Conservation (phyloP, 92 coral and sea anemone genomes). For the Heliopora coerulea region DNA sequence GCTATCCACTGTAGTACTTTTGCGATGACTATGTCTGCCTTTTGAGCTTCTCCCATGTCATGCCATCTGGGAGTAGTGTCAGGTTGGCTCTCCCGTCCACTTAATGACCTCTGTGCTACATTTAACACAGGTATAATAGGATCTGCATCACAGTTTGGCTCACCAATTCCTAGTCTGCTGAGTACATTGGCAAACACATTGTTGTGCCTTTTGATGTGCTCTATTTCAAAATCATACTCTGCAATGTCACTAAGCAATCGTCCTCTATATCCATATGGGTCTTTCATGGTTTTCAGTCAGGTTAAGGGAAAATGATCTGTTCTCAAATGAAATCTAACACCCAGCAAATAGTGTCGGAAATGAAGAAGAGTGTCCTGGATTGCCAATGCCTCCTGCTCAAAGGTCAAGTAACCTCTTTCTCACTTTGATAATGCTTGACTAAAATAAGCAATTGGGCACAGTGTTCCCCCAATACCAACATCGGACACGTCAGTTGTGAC, state of each 20-base stretch:
- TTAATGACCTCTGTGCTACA: too few species aligned
- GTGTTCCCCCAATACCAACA: conserved; percentile 30
- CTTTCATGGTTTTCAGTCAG: conserved; percentile 1
- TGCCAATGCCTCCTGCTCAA: conserved; percentile 32
- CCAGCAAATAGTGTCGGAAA: conserved; percentile 40
- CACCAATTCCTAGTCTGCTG: not conserved
- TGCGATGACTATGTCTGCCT: conserved; percentile 39
- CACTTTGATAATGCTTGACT: conserved; percentile 17
- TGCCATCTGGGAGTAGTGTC: not conserved
- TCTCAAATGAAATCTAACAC: not conserved
- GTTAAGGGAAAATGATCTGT: conserved; percentile 29
- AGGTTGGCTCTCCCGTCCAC: too few species aligned
- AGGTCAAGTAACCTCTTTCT: conserved; percentile 32
- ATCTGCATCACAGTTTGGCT: not conserved
- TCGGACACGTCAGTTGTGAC: conserved; percentile 2
- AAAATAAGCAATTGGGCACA: conserved; percentile 20
- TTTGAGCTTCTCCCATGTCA: conserved; percentile 2
- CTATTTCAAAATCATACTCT: too few species aligned
- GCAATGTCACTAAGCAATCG: not conserved
- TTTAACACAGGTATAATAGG: not conserved
- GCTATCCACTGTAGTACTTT: conserved; percentile 47
- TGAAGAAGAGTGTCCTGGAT: conserved; percentile 39
- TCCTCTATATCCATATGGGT: not conserved
- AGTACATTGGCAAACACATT: not conserved
- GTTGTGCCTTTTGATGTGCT: not conserved